phyloP scores from a whole-genome alignment of 2,888 invertebrate genomes.

The Diaperis boleti region DNA sequence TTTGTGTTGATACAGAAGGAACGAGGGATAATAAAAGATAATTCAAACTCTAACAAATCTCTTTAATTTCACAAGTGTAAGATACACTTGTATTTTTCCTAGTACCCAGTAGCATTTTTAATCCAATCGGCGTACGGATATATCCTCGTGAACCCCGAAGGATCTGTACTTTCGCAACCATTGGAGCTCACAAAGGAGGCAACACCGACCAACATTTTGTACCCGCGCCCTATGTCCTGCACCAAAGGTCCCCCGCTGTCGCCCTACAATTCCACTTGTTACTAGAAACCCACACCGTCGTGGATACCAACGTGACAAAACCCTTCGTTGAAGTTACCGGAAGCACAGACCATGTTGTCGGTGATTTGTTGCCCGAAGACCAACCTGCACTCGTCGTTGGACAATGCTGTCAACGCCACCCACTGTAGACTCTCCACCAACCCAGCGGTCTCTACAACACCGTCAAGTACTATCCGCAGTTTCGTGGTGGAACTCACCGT shows the following conservation, averaged over 20 bases:
- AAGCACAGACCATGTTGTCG: conserved; percentile 9
- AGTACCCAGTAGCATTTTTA: too few relatives aligned
- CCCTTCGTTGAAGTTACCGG: conserved; percentile 21
- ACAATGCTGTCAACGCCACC: background rate
- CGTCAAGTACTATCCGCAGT: background rate
- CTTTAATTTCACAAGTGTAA: too few relatives aligned
- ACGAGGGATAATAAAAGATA: too few relatives aligned
- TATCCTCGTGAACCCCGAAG: conserved; percentile 15
- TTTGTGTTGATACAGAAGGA: too few relatives aligned
- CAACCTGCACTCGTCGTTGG: conserved; percentile 12
- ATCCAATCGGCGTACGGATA: conserved; percentile 5
- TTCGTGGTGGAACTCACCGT: conserved; percentile 16
- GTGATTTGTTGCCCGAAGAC: background rate
- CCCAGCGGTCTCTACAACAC: background rate
- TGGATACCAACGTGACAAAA: conserved; percentile 20
- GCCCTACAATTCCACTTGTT: background rate
- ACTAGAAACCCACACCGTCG: too few relatives aligned
- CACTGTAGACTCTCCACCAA: background rate
- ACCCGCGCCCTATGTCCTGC: background rate
- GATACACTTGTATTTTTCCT: too few relatives aligned
- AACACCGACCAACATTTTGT: background rate
- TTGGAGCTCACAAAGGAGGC: conserved; percentile 15
- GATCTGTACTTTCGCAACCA: conserved; percentile 24
- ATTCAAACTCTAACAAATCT: too few relatives aligned
- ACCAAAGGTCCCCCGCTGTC: conserved; percentile 16